Percentiles rank a stretch among this genome's conserved stretches.
These are phyloP conservation scores for Muscicapa striata DNA, from an alignment of 2,797 vertebrate species.

Conservation along the genomic window DNA sequence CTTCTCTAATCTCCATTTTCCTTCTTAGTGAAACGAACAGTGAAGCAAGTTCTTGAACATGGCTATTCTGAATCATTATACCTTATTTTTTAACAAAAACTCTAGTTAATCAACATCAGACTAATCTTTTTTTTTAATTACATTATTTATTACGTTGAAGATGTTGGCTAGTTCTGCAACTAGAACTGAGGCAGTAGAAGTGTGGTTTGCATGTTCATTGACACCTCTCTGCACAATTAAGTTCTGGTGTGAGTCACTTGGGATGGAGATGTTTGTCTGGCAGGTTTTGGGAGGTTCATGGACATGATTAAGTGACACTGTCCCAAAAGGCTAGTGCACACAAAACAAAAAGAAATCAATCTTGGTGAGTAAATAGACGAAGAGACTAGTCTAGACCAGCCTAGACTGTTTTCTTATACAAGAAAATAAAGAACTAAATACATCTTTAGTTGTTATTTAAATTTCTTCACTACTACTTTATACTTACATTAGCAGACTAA, in stretches of 20 bases:
- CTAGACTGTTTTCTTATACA: neutral
- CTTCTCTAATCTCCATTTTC: neutral
- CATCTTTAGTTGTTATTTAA: neutral
- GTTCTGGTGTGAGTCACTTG: no score
- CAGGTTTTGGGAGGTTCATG: no score
- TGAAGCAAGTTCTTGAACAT: neutral
- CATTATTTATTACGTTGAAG: no score
- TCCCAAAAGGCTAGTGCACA: neutral
- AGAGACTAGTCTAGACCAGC: neutral
- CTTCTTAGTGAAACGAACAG: neutral
- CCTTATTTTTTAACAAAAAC: no score
- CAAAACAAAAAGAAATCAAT: neutral
- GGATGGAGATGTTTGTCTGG: no score
- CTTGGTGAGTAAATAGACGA: neutral
- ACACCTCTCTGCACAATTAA: no score
- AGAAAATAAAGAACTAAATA: neutral
- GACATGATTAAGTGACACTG: no score
- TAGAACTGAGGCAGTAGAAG: no score
- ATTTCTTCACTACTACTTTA: neutral
- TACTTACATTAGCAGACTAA: neutral
- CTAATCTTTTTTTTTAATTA: no score
- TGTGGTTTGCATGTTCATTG: no score
- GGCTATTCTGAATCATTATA: neutral
- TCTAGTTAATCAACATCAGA: no score
- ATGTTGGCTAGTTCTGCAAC: no score